Base-by-base conservation (phyloP, 2,113 vertebrate genomes). In the Plestiodon gilberti region DNA sequence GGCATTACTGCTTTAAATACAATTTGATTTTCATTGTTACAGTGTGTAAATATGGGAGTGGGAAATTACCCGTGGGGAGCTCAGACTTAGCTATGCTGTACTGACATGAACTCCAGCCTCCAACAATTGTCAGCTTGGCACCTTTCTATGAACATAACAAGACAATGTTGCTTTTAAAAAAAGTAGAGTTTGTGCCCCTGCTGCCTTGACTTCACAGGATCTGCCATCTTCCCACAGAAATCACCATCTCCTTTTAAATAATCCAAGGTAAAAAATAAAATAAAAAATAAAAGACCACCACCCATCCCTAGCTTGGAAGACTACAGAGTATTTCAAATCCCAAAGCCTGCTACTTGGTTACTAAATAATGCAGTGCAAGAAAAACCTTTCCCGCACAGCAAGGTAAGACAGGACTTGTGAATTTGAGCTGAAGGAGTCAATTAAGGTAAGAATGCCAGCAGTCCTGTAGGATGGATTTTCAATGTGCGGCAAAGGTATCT, bases 351-450 rank as follows among this genome's bases (percentile, higher is more conserved):
- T 43, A 81, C 22, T 62, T 70, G 90, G n/a, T 61, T 87, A 73
- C 17, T 93, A 88, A 94, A 93, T 91, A 92, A 92, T 85, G 69
- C 83, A 89, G 74, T 4, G 14, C 30, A 71, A 75, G 64, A 84
- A 38, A 18, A 83, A 30, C 81, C 70, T 85, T 80, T 84, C 64
- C 81, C 11, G 40, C 13, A 28, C 17, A 87, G 38, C 43, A 48
- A 87, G 28, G 87, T 35, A 92, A 69, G 80, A 85, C 18, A 25
- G 81, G 1, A 33, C 82, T 82, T 90, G 43, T 40, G 38, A 28
- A 70, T 89, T 87, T 71, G 79, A 88, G 28, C 71, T 83, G 35
- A 87, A 92, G 74, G 67, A 84, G 28, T 38, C 59, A 89, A 80
- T 92, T 92, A 91, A 92, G 71, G 71, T 23, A 83, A 28, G 62